Percentiles rank a stretch among this genome's conserved stretches.
Evolutionary conservation across 2,797 vertebrate species (phyloP).

Genomic region (Gallinago nigripennis): DNA sequence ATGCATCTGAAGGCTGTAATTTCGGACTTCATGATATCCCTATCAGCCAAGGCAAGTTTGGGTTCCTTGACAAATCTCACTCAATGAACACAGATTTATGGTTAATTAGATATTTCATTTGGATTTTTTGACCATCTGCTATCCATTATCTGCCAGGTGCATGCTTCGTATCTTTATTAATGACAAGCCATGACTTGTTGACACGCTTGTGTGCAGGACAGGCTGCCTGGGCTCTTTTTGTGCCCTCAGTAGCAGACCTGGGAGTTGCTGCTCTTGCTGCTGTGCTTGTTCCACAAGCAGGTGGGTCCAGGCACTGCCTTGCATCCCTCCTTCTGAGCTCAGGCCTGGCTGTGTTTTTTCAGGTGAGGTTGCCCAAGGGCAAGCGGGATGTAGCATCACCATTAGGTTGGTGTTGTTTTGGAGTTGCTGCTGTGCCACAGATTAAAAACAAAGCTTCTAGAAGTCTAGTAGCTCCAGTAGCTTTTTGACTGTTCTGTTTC

Average conservation of each 20-base stretch:
- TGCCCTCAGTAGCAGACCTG: not conserved
- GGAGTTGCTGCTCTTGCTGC: not conserved
- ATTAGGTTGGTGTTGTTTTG: not conserved
- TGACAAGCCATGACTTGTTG: not conserved
- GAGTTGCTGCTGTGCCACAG: not conserved
- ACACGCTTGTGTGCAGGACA: not conserved
- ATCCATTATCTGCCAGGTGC: not conserved
- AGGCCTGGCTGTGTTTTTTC: rapidly evolving
- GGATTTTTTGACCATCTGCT: not conserved
- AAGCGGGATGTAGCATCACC: rapidly evolving
- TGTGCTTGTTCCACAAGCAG: not conserved
- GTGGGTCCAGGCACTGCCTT: not conserved
- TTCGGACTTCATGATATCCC: not conserved
- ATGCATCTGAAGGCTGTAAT: not conserved
- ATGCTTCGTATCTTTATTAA: not conserved
- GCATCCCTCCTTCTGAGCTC: not conserved
- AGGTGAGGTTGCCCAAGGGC: not conserved
- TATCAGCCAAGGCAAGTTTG: not conserved
- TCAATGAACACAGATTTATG: not conserved
- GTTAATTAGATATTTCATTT: not conserved
- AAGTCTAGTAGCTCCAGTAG: not conserved
- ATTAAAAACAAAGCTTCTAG: not conserved
- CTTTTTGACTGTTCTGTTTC: not conserved
- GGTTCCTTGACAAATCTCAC: not conserved
- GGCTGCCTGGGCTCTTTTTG: not conserved